These are phyloP conservation scores for Oreochromis grahami DNA, from an alignment of 2,797 vertebrate genomes.

Conservation along the genomic window DNA sequence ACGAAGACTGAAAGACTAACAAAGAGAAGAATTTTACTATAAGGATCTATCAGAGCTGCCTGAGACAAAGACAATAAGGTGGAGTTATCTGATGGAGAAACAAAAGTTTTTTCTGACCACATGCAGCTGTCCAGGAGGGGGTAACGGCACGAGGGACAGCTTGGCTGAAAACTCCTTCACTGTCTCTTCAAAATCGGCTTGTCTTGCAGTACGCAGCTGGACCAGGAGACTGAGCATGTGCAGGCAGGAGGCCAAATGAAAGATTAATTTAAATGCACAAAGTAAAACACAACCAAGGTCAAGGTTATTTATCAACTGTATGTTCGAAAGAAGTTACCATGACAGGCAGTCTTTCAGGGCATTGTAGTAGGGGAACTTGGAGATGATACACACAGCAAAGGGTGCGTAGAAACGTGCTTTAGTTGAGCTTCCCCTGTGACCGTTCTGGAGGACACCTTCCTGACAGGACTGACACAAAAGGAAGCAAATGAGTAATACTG, in stretches of 20 bases:
- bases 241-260: neutral
- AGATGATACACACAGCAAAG: slow-evolving; percentile 87
- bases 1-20: slow-evolving; percentile 82
- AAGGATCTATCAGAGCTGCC: neutral
- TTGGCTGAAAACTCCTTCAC: slow-evolving; percentile 94
- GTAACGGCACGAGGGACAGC: slow-evolving; percentile 87
- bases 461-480: slow-evolving; percentile 51
- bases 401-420: slow-evolving; percentile 75
- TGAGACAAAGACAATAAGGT: neutral
- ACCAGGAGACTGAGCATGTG: slow-evolving; percentile 62
- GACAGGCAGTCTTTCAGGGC: slow-evolving; percentile 78
- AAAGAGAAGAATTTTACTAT: neutral
- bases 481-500: neutral
- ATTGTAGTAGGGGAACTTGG: slow-evolving; percentile 91
- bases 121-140: slow-evolving; percentile 90
- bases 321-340: slow-evolving; percentile 37
- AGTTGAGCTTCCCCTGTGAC: slow-evolving; percentile 67
- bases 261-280: neutral
- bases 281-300: neutral
- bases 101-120: slow-evolving; percentile 78
- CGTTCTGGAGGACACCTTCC: slow-evolving; percentile 77
- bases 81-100: no score
- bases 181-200: slow-evolving; percentile 81
- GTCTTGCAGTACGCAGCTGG: slow-evolving; percentile 81
- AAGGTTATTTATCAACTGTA: neutral